phyloP scores from a whole-genome alignment of 2,113 vertebrate genomes.

The Tragelaphus scriptus region DNA sequence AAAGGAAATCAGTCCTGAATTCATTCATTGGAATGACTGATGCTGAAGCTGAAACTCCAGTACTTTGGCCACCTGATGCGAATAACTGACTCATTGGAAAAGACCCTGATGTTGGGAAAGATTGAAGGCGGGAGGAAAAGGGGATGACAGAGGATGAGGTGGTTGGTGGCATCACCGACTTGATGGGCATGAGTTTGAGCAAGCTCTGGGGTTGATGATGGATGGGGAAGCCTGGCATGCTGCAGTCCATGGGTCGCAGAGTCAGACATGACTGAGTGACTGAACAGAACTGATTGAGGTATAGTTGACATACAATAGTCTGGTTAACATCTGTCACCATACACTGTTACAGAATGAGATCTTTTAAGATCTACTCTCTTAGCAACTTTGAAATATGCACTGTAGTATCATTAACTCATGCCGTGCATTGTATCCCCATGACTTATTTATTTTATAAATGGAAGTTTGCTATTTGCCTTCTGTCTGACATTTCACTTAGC shows the following conservation, averaged over 20 bases:
- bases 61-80: not conserved
- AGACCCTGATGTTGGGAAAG: not conserved
- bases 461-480: not conserved
- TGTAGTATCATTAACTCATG: not conserved
- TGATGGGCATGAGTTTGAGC: not conserved
- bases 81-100: not conserved
- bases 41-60: not conserved
- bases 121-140: not conserved
- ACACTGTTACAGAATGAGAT: not conserved
- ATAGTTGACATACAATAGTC: not conserved
- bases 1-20: not conserved
- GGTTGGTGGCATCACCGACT: not conserved
- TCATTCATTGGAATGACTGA: not conserved
- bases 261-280: not conserved
- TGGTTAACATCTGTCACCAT: not conserved
- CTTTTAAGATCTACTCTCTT: not conserved
- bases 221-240: not conserved
- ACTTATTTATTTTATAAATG: too few species aligned
- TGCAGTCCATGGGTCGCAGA: not conserved
- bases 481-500: not conserved
- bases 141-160: not conserved
- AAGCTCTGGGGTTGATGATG: not conserved
- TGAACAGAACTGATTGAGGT: not conserved
- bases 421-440: not conserved
- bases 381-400: not conserved